These are phyloP conservation scores for Glomeris maerens DNA, from an alignment of 1,140 invertebrate species.

Conservation along the genomic window DNA sequence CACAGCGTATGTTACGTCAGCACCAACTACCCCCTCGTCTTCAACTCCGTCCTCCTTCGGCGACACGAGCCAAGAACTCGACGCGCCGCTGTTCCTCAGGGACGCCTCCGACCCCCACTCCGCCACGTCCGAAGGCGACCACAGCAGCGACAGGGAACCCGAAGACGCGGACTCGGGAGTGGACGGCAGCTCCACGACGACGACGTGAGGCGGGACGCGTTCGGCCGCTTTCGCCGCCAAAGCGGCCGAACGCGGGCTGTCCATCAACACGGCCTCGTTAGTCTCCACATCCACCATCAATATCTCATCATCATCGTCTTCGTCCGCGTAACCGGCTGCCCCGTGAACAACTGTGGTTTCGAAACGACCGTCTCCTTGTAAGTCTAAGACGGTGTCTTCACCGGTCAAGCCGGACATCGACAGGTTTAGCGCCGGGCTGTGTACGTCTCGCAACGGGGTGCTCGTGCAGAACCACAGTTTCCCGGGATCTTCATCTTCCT, in stretches of 20 bases:
- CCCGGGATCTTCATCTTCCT: constrained; percentile 13
- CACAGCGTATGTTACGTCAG: too few relatives aligned
- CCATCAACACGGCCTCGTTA: constrained; percentile 36
- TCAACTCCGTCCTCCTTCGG: too few relatives aligned
- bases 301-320: constrained; percentile 35
- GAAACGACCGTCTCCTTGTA: not conserved
- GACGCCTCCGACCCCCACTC: too few relatives aligned
- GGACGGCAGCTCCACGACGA: constrained; percentile 40
- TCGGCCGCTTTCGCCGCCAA: too few relatives aligned
- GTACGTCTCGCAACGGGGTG: too few relatives aligned
- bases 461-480: too few relatives aligned
- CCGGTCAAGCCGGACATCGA: too few relatives aligned
- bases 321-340: constrained; percentile 15
- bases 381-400: constrained; percentile 1
- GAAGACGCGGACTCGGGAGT: constrained; percentile 53
- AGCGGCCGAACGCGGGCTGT: too few relatives aligned
- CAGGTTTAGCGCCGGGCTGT: too few relatives aligned
- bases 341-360: constrained; percentile 9
- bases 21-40: too few relatives aligned
- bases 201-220: constrained; percentile 15
- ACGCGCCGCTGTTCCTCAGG: too few relatives aligned
- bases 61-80: too few relatives aligned
- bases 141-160: constrained; percentile 14
- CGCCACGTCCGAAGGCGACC: constrained; percentile 13
- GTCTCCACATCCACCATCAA: constrained; percentile 40